Conservation (phyloP, 2,888 invertebrate genomes). For the Petrolisthes manimaculis region DNA sequence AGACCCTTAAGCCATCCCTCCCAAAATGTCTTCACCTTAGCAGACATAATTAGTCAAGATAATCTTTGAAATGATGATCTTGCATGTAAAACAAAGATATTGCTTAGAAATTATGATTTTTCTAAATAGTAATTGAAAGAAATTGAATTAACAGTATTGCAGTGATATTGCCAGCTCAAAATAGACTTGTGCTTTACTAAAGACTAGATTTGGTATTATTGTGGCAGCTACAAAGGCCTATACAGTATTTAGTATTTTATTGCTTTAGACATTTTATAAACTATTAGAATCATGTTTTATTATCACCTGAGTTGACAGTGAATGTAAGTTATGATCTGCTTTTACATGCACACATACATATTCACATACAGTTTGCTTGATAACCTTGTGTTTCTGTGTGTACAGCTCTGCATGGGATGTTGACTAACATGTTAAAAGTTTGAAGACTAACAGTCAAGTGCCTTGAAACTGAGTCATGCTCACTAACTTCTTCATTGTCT, state of each 20-base stretch:
- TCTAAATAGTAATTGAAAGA: not conserved
- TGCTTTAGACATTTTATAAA: too few relatives aligned
- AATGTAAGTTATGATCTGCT: too few relatives aligned
- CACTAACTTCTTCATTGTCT: constrained; percentile 18
- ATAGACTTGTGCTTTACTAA: not conserved
- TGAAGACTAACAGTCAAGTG: constrained; percentile 16
- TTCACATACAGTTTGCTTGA: not conserved
- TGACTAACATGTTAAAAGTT: not conserved
- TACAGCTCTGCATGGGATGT: constrained; percentile 16
- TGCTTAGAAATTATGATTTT: not conserved
- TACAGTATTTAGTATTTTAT: too few relatives aligned
- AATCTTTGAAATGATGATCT: not conserved
- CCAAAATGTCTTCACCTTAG: too few relatives aligned
- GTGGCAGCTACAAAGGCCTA: too few relatives aligned
- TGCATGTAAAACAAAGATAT: not conserved
- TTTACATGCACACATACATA: not conserved
- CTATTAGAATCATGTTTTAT: too few relatives aligned
- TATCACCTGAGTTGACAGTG: too few relatives aligned
- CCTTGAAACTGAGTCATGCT: constrained; percentile 34
- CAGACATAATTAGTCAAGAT: too few relatives aligned
- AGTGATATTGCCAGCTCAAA: not conserved
- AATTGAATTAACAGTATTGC: not conserved
- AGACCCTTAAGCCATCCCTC: too few relatives aligned
- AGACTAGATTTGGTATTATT: too few relatives aligned
- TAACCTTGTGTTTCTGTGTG: not conserved